Evolutionary conservation across 1,140 invertebrate genomes (phyloP).

Genomic region (Lordiphosa clarofinis): DNA sequence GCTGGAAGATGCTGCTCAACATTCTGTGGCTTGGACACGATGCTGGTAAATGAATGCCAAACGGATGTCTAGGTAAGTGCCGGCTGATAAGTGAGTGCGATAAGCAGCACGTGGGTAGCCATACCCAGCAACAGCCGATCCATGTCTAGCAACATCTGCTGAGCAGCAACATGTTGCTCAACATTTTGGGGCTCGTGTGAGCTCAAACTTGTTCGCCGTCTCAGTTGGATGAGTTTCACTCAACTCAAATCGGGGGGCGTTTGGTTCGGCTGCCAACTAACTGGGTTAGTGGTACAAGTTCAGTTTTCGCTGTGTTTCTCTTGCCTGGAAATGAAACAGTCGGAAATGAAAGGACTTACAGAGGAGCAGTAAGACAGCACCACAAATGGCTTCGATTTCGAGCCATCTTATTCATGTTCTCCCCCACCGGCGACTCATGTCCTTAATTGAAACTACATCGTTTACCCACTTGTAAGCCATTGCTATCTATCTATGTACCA

Average conservation of each 20-base stretch:
- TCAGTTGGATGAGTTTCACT: conserved; percentile 6
- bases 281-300: conserved; percentile 79
- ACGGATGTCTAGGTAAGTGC: conserved; percentile 2
- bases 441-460: conserved; percentile 64
- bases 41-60: conserved; percentile 10
- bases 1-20: background rate
- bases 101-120: background rate
- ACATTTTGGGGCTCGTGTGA: background rate
- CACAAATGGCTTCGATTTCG: too few relatives aligned
- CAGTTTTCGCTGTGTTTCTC: conserved; percentile 44
- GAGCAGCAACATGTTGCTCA: background rate
- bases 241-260: background rate
- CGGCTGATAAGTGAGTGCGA: background rate
- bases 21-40: background rate
- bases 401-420: conserved; percentile 7
- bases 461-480: conserved; percentile 62
- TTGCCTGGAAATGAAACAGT: conserved; percentile 26
- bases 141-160: conserved; percentile 3
- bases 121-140: background rate
- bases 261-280: conserved; percentile 36
- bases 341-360: conserved; percentile 2
- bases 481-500: conserved; percentile 36
- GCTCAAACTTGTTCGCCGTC: background rate
- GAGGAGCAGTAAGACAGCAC: too few relatives aligned
- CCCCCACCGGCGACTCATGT: conserved; percentile 28